Percentiles rank a stretch among this genome's conserved stretches.
phyloP scores from a whole-genome alignment of 2,797 vertebrate genomes.

The Myotis findleyi region DNA sequence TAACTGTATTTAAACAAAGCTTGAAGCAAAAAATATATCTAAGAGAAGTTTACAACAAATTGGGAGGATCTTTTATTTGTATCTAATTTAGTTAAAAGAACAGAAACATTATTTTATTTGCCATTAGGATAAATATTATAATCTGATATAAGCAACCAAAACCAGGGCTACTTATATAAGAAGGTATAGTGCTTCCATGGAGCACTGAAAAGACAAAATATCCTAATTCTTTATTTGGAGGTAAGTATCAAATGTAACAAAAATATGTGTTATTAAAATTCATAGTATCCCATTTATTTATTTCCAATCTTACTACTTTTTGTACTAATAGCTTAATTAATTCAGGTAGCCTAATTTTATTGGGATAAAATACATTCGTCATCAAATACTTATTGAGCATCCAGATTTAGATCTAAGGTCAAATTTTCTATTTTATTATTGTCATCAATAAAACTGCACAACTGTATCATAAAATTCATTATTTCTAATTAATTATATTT shows the following conservation, averaged over 20 bases:
- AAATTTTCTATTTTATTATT: slow-evolving; percentile 44
- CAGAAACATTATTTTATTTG: slow-evolving; percentile 36
- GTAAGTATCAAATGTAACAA: not conserved
- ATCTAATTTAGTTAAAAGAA: slow-evolving; percentile 2
- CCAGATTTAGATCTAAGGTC: not conserved
- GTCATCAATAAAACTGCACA: slow-evolving; percentile 45
- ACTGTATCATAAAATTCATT: slow-evolving; percentile 13
- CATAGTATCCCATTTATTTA: not conserved
- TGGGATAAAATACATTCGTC: not conserved
- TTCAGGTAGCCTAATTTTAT: slow-evolving; percentile 34
- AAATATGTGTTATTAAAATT: slow-evolving; percentile 2
- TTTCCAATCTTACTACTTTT: not conserved
- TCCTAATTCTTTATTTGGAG: not conserved
- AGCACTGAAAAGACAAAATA: slow-evolving; percentile 21
- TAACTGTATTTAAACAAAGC: not conserved
- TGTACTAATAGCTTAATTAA: not conserved
- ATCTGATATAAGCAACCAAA: not conserved
- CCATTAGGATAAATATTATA: slow-evolving; percentile 20
- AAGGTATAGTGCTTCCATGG: not conserved
- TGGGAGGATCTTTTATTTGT: slow-evolving; percentile 20
- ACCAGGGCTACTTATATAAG: not conserved
- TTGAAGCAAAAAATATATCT: slow-evolving; percentile 20
- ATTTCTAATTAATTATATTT: slow-evolving; percentile 15
- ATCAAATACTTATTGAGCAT: slow-evolving; percentile 44
- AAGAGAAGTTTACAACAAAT: slow-evolving; percentile 46